Base-by-base conservation (phyloP, 2,797 vertebrate genomes). In the Gallinago solitaria region DNA sequence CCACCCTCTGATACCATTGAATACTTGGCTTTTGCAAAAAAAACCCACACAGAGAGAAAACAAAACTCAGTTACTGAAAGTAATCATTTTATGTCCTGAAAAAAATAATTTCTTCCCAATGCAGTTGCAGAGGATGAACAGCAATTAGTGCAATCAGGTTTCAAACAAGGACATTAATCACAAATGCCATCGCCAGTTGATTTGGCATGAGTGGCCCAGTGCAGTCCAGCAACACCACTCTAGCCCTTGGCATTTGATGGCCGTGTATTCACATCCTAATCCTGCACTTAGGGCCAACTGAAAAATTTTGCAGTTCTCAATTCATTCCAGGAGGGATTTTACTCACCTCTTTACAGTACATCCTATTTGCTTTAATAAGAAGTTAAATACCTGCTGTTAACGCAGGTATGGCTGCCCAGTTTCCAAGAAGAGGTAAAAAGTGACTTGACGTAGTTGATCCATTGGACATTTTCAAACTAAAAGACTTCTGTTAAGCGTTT, bases 161-260 rank as follows among this genome's bases (percentile, higher is more conserved):
- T 89, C 64, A 71, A 92, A n/a, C 16, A 43, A 21, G 25, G 35
- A 61, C 78, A 79, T 79, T 16, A 59, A 88, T 83, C 65, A 85
- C 59, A n/a, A 91, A 53, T 57, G 15, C 30, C 32, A 17, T 41
- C 54, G 70, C 47, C 71, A 82, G 65, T 47, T 88, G 73, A 79
- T 79, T 50, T 93, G 75, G 63, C 45, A 37, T 13, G 19, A 24
- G 30, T 4, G 51, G 27, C 43, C 59, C n/a, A 17, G 54, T 1
- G 2, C 35, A 43, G 45, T 9, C 33, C 37, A 70, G 37, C 83
- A 75, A 15, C 69, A 16, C 21, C 33, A 33, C 68, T 57, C 43
- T 19, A n/a, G 41, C 45, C 68, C 48, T 9, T 35, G 60, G 81
- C 70, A 47, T 30, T 2, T 4, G 17, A 23, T 41, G 35, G 47